Evolutionary conservation across 2,888 invertebrate species (phyloP).

Genomic region (Chymomyza caudatula): DNA sequence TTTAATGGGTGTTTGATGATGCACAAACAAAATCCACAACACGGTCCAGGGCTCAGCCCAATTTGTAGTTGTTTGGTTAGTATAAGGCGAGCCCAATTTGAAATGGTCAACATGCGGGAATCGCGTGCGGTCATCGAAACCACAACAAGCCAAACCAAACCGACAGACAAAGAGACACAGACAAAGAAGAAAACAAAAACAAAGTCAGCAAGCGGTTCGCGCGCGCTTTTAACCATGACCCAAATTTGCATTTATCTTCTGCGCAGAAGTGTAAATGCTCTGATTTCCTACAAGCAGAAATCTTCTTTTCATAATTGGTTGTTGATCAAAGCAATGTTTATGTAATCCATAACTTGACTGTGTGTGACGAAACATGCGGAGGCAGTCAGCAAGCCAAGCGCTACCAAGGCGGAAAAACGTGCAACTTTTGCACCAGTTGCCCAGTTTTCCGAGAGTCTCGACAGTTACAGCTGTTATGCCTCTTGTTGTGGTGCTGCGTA

Average conservation of each 20-base stretch:
- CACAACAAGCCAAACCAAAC: slow-evolving; percentile 12
- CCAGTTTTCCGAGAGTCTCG: slow-evolving; percentile 36
- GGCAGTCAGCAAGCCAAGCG: slow-evolving; percentile 40
- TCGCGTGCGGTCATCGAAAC: slow-evolving; percentile 15
- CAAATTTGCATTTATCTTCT: slow-evolving; percentile 66
- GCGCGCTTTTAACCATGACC: slow-evolving; percentile 67
- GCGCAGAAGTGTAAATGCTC: neutral
- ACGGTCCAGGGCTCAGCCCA: neutral
- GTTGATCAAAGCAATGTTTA: slow-evolving; percentile 26
- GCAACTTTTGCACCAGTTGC: slow-evolving; percentile 57
- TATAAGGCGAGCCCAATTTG: slow-evolving; percentile 46
- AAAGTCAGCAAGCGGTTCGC: slow-evolving; percentile 48
- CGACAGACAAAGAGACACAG: neutral
- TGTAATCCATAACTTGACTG: slow-evolving; percentile 26
- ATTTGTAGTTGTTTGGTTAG: neutral
- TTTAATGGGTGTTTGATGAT: neutral
- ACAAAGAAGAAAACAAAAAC: slow-evolving; percentile 40
- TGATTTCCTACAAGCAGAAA: slow-evolving; percentile 48
- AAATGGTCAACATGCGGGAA: slow-evolving; percentile 59
- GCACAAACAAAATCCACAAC: neutral
- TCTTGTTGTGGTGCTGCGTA: neutral
- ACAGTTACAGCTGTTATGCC: slow-evolving; percentile 6
- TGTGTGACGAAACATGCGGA: slow-evolving; percentile 45
- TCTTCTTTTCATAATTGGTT: slow-evolving; percentile 43
- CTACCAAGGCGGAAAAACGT: slow-evolving; percentile 39